These are phyloP conservation scores for Eufriesea mexicana DNA, from an alignment of 1,140 invertebrate species.

Conservation along the genomic window DNA sequence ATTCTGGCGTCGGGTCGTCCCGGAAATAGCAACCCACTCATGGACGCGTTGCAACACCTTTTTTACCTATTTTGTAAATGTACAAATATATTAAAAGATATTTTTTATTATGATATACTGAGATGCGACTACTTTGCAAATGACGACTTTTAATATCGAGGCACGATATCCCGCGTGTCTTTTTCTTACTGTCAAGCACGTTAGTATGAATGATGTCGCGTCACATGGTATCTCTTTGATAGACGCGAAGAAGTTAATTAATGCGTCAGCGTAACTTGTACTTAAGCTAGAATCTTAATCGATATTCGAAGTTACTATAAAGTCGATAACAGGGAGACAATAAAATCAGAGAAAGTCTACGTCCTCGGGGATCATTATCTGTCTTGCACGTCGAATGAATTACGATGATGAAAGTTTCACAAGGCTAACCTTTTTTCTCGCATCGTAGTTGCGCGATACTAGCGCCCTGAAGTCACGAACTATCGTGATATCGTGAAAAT, in stretches of 20 bases:
- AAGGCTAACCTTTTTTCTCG: conserved; percentile 1
- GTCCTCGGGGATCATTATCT: conserved; percentile 5
- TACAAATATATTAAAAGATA: no score
- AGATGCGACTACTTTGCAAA: no score
- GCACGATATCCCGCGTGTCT: no score
- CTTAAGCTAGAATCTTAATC: background rate
- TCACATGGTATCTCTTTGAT: no score
- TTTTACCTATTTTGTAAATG: no score
- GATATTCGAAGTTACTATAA: background rate
- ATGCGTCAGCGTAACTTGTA: background rate
- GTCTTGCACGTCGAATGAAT: background rate
- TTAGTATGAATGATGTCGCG: no score
- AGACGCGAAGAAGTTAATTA: background rate
- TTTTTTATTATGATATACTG: no score
- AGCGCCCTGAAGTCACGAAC: no score
- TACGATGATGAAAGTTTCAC: background rate
- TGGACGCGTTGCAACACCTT: background rate
- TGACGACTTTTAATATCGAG: no score
- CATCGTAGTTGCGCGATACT: background rate
- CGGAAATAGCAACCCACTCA: conserved; percentile 13
- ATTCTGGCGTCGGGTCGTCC: background rate
- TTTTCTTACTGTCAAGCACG: no score
- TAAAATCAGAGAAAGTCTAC: background rate
- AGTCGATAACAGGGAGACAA: background rate
- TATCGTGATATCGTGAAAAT: no score